These are phyloP conservation scores for Zootermopsis nevadensis DNA, from an alignment of 2,888 invertebrate species.

Conservation along the genomic window DNA sequence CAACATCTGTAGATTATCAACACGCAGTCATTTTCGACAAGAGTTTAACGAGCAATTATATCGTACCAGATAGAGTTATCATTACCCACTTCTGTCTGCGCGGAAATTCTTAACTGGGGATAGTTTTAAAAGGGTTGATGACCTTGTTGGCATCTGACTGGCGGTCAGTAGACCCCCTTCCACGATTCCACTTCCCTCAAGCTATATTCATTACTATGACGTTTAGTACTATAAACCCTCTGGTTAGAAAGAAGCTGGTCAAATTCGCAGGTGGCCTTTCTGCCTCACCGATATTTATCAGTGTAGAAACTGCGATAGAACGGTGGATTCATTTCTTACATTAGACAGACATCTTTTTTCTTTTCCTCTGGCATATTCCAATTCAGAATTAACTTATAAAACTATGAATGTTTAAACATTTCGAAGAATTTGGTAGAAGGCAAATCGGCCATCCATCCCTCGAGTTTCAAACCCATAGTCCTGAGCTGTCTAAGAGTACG, in stretches of 20 bases:
- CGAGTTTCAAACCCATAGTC: no score
- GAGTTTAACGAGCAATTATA: background rate
- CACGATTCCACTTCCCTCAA: background rate
- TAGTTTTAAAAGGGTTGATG: constrained; percentile 16
- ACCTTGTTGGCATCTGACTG: constrained; percentile 34
- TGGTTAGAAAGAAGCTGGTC: background rate
- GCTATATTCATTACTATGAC: background rate
- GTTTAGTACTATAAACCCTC: background rate
- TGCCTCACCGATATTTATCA: background rate
- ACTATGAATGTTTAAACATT: no score
- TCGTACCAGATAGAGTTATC: background rate
- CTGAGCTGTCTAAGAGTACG: no score
- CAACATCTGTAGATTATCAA: background rate
- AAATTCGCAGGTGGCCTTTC: background rate
- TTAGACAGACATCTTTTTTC: no score
- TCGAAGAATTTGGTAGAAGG: no score
- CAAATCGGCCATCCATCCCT: no score
- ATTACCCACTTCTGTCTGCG: background rate
- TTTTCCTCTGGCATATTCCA: no score
- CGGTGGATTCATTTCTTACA: no score
- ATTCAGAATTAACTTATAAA: no score
- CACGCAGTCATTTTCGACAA: background rate
- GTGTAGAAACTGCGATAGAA: no score
- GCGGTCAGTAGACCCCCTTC: background rate
- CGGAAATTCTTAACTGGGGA: background rate